Base-by-base conservation (phyloP, 2,113 vertebrate genomes). In the Pedionomus torquatus region DNA sequence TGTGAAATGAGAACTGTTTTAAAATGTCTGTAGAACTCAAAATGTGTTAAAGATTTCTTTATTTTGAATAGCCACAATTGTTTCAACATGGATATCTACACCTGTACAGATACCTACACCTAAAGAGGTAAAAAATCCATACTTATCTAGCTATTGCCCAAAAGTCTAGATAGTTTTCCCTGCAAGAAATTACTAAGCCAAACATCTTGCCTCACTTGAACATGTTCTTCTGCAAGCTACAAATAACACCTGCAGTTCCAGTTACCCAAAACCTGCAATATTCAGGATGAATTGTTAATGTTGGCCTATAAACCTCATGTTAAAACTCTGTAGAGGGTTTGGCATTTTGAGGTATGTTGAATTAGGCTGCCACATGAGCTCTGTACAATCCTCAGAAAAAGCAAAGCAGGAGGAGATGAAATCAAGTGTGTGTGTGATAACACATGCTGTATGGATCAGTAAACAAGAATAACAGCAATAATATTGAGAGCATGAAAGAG, bases 231-330 rank as follows among this genome's bases (percentile, higher is more conserved):
- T 44, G 7, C 55, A 78, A 86, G 23, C 71, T 86, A 48, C 43
- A 71, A 1, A 26, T 44, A 8, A 41, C 28, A 20, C 2, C 9
- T 39, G 23, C 61, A 72, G 48, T 28, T 79, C 48, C 44, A 80
- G 4, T 37, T 68, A 51, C 33, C 18, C 37, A 60, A 84, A 68
- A 8, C 25, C 13, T 48, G 23, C 17, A 41, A n/a, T 33, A 49
- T 58, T 63, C 75, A 81, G 31, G 31, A 54, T 0, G 1, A 71
- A 84, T 26, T 81, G 49, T 11, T 48, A 31, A 52, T 7, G 9
- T 3, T 15, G 2, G 0, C 9, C 7, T 10, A 26, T 23, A 90
- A 88, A 41, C 2, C 33, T 55, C 0, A 0, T 0, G 11, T 35
- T 60, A 92, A 26, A 75, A 3, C 16, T 52, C 49, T 13, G 3